Base-by-base conservation (phyloP, 2,797 vertebrate species). In the Chromobotia macracanthus region DNA sequence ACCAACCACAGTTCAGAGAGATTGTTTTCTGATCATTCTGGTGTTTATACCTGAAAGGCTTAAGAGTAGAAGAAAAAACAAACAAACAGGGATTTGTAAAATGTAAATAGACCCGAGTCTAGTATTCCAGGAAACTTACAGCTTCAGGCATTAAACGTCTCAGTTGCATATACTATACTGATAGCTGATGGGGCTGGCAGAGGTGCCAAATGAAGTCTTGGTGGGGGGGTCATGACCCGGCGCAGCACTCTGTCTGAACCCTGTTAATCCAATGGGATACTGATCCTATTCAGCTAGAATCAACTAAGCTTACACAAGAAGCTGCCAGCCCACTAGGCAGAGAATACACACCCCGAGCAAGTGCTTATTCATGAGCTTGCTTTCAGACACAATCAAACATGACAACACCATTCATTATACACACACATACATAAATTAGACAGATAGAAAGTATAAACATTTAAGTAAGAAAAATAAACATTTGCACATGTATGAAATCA, bases 241-340 rank as follows among this genome's bases (percentile, higher is more conserved):
- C 18, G 2, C 23, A 77, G 63, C 9, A 67, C 64, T 46, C 31
- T 13, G 61, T 56, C 25, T 80, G 69, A 75, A 84, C 81, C 41
- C 70, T 81, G 79, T n/a, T 85, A 83, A 83, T 79, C 75, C 79
- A 65, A 73, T 15, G 31, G 72, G 19, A 81, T 66, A 66, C 21
- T 38, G 21, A 81, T 55, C 44, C 25, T 38, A 79, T 81, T 63
- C 79, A 46, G 46, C 7, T 53, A 31, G 71, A 23, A 74, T 74
- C 75, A 69, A 75, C 25, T 56, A 64, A 28, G 66, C 55, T 77
- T 77, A 82, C 65, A 48, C 15, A 21, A 51, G 66, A 25, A 51
- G 70, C 35, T 67, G 31, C 60, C 63, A 58, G 5, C 53, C 38
- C 31, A 48, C 16, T 60, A 70, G 15, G 23, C 23, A 28, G 10